A percentile compares a stretch with the other conserved stretches of the same genome.
phyloP scores from a whole-genome alignment of 1,140 invertebrate species.

The Portunus trituberculatus region DNA sequence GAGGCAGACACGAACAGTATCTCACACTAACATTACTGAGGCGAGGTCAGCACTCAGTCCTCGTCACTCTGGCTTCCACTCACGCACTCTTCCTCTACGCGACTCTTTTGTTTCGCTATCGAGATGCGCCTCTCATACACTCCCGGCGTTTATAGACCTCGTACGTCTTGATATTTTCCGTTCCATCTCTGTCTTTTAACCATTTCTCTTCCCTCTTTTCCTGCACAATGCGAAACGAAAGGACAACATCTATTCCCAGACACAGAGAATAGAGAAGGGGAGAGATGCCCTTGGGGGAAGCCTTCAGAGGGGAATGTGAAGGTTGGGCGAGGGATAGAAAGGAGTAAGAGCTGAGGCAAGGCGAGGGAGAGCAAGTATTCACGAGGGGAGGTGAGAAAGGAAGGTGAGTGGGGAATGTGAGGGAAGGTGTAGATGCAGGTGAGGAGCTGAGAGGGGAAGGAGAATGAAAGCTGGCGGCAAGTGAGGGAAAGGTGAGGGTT shows the following conservation, averaged over 20 bases:
- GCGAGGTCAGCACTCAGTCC: too few species aligned
- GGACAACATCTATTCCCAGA: background rate
- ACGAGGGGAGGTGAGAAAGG: background rate
- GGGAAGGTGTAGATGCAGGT: background rate
- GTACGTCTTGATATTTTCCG: background rate
- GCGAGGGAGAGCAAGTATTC: background rate
- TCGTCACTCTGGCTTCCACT: too few species aligned
- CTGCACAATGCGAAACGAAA: background rate
- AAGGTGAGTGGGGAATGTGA: background rate
- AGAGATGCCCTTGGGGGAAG: background rate
- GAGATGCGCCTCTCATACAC: background rate
- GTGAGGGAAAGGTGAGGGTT: too few species aligned
- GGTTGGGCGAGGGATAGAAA: background rate
- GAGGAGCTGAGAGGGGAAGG: too few species aligned
- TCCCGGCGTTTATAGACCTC: background rate
- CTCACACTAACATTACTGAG: background rate
- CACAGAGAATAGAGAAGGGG: background rate
- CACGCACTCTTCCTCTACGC: background rate
- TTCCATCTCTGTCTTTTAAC: slow-evolving; percentile 48
- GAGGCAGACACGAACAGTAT: background rate
- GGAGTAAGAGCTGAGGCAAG: background rate
- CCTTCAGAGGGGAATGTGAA: background rate
- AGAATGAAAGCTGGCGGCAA: too few species aligned
- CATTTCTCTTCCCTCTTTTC: slow-evolving; percentile 15
- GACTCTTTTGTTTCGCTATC: slow-evolving; percentile 1